Evolutionary conservation across 2,888 invertebrate genomes (phyloP).

Genomic region (Drosophila kokeensis): DNA sequence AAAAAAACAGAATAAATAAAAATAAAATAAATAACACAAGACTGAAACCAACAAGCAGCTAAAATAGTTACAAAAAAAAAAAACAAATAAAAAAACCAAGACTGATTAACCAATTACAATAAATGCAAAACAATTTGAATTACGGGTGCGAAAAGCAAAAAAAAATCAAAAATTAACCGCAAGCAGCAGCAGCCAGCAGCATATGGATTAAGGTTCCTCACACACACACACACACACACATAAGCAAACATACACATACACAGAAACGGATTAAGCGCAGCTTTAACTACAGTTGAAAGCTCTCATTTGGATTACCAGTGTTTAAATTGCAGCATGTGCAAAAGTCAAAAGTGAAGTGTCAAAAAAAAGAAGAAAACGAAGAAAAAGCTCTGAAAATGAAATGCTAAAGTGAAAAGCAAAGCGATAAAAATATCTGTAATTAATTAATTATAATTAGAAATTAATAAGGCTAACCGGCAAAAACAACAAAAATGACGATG

Average conservation of each 20-base stretch:
- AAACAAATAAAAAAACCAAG: slow-evolving; percentile 59
- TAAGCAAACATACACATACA: slow-evolving; percentile 39
- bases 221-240: slow-evolving; percentile 31
- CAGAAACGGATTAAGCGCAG: slow-evolving; percentile 73
- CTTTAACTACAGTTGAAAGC: slow-evolving; percentile 66
- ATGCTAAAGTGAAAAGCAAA: slow-evolving; percentile 42
- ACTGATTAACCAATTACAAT: slow-evolving; percentile 72
- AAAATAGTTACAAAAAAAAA: slow-evolving; percentile 35
- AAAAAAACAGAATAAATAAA: slow-evolving; percentile 18
- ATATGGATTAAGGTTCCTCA: slow-evolving; percentile 84
- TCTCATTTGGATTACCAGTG: slow-evolving; percentile 84
- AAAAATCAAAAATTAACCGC: slow-evolving; percentile 21
- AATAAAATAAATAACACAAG: slow-evolving; percentile 53
- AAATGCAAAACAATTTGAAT: slow-evolving; percentile 50
- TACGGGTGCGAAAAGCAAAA: slow-evolving; percentile 50
- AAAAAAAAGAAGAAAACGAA: slow-evolving; percentile 29
- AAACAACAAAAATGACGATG: slow-evolving; percentile 82
- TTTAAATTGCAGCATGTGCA: slow-evolving; percentile 63
- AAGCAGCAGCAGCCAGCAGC: slow-evolving; percentile 45
- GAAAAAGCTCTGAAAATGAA: slow-evolving; percentile 53
- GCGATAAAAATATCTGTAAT: slow-evolving; percentile 7
- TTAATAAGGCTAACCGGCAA: slow-evolving; percentile 24
- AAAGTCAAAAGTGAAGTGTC: slow-evolving; percentile 47
- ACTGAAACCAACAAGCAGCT: slow-evolving; percentile 66
- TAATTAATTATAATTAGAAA: slow-evolving; percentile 8